Evolutionary conservation across 2,797 vertebrate species (phyloP).

Genomic region (Okamejei kenojei): DNA sequence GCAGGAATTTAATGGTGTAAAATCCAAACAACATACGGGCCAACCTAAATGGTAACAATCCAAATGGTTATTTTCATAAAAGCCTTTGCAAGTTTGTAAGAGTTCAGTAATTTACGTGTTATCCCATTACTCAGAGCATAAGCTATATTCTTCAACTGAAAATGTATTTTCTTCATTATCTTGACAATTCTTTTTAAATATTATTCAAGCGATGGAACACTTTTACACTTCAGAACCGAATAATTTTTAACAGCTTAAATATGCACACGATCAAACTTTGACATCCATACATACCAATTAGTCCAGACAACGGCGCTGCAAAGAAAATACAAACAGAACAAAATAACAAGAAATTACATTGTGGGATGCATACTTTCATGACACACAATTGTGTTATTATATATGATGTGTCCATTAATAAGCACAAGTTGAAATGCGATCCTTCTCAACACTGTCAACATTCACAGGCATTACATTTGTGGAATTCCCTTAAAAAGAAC

Average conservation of each 20-base stretch:
- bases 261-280: not conserved
- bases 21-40: not conserved
- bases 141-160: not conserved
- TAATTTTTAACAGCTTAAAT: not conserved
- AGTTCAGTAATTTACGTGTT: too few relatives aligned
- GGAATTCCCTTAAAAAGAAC: not conserved
- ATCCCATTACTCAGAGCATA: not conserved
- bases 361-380: not conserved
- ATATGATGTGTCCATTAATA: not conserved
- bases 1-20: not conserved
- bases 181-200: not conserved
- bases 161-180: not conserved
- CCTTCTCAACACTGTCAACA: not conserved
- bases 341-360: not conserved
- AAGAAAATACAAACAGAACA: not conserved
- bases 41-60: not conserved
- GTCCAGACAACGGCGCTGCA: too few relatives aligned
- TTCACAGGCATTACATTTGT: not conserved
- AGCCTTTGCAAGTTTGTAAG: slow-evolving; percentile 14
- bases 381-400: not conserved
- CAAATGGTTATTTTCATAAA: not conserved
- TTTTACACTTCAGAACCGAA: not conserved
- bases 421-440: not conserved
- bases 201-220: not conserved
- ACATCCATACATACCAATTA: not conserved